phyloP scores from a whole-genome alignment of 2,888 invertebrate genomes.

The Rhamphomyia laevipes region DNA sequence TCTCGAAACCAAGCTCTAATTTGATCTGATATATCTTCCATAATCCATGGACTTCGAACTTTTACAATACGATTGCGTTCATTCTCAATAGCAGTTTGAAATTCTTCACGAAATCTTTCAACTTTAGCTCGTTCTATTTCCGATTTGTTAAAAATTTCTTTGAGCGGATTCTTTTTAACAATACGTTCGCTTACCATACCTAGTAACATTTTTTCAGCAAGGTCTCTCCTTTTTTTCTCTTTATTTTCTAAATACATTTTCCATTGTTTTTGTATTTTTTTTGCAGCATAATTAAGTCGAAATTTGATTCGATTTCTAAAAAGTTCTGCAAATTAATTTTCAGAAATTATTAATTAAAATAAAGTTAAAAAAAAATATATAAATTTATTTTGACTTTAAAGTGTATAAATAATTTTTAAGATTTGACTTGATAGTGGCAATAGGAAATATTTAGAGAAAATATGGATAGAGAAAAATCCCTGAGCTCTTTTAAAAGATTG shows the following conservation, averaged over 20 bases:
- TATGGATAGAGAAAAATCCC: too few species aligned
- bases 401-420: too few species aligned
- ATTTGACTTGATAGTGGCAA: too few species aligned
- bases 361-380: too few species aligned
- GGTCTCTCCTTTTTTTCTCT: conserved; percentile 21
- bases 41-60: conserved; percentile 42
- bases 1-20: conserved; percentile 59
- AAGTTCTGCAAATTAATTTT: too few species aligned
- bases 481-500: too few species aligned
- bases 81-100: conserved; percentile 32
- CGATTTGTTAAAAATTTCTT: conserved; percentile 18
- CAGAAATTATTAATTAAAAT: too few species aligned
- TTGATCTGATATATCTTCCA: conserved; percentile 63
- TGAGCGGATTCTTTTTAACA: conserved; percentile 26
- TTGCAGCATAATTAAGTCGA: conserved; percentile 6
- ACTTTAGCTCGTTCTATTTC: conserved; percentile 11
- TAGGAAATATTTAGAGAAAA: too few species aligned
- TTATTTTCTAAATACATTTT: conserved; percentile 28
- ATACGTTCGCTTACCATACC: conserved; percentile 37
- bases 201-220: conserved; percentile 27
- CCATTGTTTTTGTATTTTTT: conserved; percentile 33
- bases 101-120: conserved; percentile 25
- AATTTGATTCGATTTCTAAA: too few species aligned
- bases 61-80: conserved; percentile 40
- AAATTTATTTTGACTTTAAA: too few species aligned